Evolutionary conservation across 2,888 invertebrate genomes (phyloP).

Genomic region (Cheilosia vernalis): DNA sequence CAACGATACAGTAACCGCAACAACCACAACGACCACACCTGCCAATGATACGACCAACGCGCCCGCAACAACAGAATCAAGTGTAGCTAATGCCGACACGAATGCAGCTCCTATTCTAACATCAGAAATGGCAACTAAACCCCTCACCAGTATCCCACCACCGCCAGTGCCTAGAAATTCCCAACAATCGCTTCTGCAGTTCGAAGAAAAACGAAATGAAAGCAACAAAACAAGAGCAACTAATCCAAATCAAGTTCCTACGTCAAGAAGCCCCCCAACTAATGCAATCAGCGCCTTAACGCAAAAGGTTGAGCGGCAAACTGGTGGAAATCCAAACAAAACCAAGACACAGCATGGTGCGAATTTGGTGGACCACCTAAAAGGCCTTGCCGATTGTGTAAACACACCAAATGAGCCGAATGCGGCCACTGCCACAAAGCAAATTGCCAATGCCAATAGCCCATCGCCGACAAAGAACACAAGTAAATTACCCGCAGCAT

Average conservation of each 20-base stretch:
- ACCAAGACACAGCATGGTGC: conserved; percentile 73
- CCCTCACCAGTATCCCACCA: conserved; percentile 88
- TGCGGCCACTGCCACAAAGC: conserved; percentile 19
- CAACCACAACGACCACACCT: not conserved
- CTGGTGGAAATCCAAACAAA: conserved; percentile 8
- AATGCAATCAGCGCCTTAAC: conserved; percentile 80
- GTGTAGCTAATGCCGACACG: conserved; percentile 37
- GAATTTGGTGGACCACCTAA: conserved; percentile 81
- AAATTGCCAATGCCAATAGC: conserved; percentile 25
- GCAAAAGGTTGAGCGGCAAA: conserved; percentile 79
- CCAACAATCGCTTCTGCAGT: conserved; percentile 80
- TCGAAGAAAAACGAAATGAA: conserved; percentile 25
- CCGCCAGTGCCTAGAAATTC: conserved; percentile 88
- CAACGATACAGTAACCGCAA: not conserved
- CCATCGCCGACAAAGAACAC: conserved; percentile 58
- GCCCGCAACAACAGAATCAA: conserved; percentile 39
- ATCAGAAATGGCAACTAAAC: conserved; percentile 83
- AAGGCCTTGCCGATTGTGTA: conserved; percentile 81
- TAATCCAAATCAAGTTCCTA: conserved; percentile 58
- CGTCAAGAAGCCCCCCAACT: conserved; percentile 71
- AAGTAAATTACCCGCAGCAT: conserved; percentile 47
- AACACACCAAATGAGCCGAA: conserved; percentile 74
- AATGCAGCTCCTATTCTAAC: conserved; percentile 82
- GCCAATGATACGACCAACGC: conserved; percentile 27
- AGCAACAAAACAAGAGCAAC: conserved; percentile 32